Evolutionary conservation across 37 sponge, comb jelly and placozoan species (phyloP).

Genomic region (Halichondria panicea): DNA sequence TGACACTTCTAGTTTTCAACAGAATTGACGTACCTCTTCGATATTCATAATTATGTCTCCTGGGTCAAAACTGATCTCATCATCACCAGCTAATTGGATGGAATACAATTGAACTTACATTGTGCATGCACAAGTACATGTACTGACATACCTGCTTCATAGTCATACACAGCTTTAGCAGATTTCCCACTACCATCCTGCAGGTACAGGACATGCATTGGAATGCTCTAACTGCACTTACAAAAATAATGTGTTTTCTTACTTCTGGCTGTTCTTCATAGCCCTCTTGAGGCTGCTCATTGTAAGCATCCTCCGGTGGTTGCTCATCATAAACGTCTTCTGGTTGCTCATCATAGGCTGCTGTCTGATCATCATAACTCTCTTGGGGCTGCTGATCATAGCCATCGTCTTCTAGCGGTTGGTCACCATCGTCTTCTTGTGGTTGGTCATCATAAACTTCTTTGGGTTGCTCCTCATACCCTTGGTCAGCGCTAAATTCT

Average conservation of each 20-base stretch:
- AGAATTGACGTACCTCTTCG: conserved; percentile 68
- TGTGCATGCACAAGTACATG: neutral
- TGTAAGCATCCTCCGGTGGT: conserved; percentile 4
- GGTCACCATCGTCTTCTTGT: neutral
- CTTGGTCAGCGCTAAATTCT: too few relatives aligned
- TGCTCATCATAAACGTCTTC: neutral
- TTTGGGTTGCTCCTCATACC: neutral
- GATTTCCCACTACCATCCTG: conserved; percentile 40
- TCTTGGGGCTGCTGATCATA: neutral
- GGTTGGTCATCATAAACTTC: neutral
- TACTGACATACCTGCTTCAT: conserved; percentile 69
- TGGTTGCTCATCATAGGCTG: conserved; percentile 9
- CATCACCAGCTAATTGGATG: conserved; percentile 28
- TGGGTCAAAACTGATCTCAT: conserved; percentile 78
- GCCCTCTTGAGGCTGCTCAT: conserved; percentile 4
- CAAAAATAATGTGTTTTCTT: neutral
- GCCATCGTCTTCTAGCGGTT: neutral
- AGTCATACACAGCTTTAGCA: conserved; percentile 85
- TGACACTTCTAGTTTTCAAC: too few relatives aligned
- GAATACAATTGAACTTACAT: neutral
- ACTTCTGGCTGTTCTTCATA: neutral
- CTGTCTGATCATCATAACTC: neutral
- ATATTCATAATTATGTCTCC: conserved; percentile 88
- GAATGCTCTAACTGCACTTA: neutral
- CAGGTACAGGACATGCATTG: neutral